Percentiles rank a stretch among this genome's conserved stretches.
phyloP scores from a whole-genome alignment of 2,888 invertebrate species.

The Epistrophe eligans region DNA sequence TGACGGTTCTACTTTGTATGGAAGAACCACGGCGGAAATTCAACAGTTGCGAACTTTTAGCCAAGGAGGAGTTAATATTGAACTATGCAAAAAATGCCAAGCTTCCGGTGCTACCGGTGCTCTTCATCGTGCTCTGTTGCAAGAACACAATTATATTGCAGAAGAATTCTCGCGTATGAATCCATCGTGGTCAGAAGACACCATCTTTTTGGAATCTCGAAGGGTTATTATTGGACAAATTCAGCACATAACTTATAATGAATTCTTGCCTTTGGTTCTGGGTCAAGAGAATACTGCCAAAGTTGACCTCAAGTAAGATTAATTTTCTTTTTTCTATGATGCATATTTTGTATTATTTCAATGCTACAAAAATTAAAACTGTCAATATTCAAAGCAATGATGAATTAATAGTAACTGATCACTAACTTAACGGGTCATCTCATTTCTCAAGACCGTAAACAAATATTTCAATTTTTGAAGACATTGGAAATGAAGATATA shows the following conservation, averaged over 20 bases:
- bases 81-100: conserved; percentile 88
- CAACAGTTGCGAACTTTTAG: conserved; percentile 89
- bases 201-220: conserved; percentile 90
- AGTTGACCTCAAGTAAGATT: conserved; percentile 85
- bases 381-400: no score
- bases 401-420: no score
- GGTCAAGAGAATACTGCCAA: conserved; percentile 85
- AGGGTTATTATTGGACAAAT: conserved; percentile 91
- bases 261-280: conserved; percentile 91
- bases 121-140: conserved; percentile 89
- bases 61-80: conserved; percentile 88
- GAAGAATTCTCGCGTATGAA: conserved; percentile 89
- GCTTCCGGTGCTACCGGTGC: conserved; percentile 88
- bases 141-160: conserved; percentile 92
- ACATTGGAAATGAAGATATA: no score
- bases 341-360: no score
- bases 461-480: no score
- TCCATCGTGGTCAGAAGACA: conserved; percentile 91
- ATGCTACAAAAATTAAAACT: no score
- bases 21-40: conserved; percentile 88
- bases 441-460: no score
- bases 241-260: conserved; percentile 93
- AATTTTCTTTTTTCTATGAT: background rate
- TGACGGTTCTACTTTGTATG: conserved; percentile 93
- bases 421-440: no score